phyloP scores from a whole-genome alignment of 2,113 vertebrate species.

The Cygnus buccinator region DNA sequence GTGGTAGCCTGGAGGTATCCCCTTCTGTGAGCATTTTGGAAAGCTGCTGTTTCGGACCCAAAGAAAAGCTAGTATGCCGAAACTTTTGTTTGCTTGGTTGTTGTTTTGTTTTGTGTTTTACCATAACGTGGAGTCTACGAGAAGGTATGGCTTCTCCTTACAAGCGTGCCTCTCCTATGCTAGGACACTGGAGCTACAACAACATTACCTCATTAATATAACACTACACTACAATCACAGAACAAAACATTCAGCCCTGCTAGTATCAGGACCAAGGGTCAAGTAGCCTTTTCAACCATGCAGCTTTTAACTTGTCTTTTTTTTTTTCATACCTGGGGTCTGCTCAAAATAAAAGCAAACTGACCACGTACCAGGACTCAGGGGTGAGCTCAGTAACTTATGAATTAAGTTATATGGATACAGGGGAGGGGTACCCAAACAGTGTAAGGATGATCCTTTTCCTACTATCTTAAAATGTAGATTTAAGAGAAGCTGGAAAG shows the following conservation, averaged over 20 bases:
- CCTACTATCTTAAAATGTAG: not conserved
- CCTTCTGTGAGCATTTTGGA: not conserved
- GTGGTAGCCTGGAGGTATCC: not conserved
- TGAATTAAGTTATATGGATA: accelerated
- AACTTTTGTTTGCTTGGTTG: not conserved
- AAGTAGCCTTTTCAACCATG: not conserved
- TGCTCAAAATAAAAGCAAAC: not conserved
- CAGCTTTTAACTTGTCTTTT: not conserved
- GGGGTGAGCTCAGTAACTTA: not conserved
- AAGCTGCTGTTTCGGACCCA: not conserved
- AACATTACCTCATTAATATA: slow-evolving; percentile 51
- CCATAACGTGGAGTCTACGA: not conserved
- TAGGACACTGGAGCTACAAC: slow-evolving; percentile 24
- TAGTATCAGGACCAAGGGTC: not conserved
- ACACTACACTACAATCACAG: not conserved
- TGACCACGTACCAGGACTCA: not conserved
- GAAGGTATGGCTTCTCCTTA: not conserved
- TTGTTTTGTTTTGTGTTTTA: not conserved
- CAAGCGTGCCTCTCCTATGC: not conserved
- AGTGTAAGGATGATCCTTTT: not conserved
- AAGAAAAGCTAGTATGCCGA: not conserved
- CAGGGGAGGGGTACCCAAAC: not conserved
- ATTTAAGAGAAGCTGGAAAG: not conserved
- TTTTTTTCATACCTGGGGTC: not conserved
- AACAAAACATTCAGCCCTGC: not conserved